A percentile compares a stretch with the other conserved stretches of the same genome.
These are phyloP conservation scores for Psammodynastes pulverulentus DNA, from an alignment of 2,113 vertebrate species.

Conservation along the genomic window DNA sequence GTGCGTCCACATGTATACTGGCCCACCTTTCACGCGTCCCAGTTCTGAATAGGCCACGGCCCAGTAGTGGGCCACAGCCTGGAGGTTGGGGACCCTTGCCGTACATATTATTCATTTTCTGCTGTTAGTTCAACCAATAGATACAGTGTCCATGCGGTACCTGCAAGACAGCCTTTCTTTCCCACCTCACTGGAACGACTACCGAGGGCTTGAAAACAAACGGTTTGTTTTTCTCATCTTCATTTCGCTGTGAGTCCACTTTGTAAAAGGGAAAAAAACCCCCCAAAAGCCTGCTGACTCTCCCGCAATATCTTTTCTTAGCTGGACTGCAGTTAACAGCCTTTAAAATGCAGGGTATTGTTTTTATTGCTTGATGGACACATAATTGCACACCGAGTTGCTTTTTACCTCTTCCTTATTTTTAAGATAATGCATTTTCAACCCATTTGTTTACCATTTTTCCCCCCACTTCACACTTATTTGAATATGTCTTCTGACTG, in stretches of 20 bases:
- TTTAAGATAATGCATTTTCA: neutral
- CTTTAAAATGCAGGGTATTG: rapidly evolving
- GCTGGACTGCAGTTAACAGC: neutral
- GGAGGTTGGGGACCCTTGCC: no score
- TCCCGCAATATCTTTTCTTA: neutral
- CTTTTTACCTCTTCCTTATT: neutral
- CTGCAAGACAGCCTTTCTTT: neutral
- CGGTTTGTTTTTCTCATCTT: neutral
- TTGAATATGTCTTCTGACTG: slow-evolving; percentile 8
- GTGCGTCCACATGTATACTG: no score
- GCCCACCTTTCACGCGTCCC: no score
- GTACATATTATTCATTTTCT: neutral
- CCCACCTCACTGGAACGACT: neutral
- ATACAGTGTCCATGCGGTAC: neutral
- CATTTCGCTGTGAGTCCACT: neutral
- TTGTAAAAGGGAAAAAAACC: neutral
- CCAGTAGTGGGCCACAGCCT: no score
- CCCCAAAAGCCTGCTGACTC: no score
- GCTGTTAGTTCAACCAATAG: neutral
- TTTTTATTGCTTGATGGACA: slow-evolving; percentile 5
- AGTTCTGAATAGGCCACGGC: no score
- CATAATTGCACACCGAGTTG: slow-evolving; percentile 4
- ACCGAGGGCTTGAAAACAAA: neutral
- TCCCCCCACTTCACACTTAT: neutral
- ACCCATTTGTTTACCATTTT: neutral